These are phyloP conservation scores for Alcis repandata DNA, from an alignment of 2,888 invertebrate genomes.

Conservation along the genomic window DNA sequence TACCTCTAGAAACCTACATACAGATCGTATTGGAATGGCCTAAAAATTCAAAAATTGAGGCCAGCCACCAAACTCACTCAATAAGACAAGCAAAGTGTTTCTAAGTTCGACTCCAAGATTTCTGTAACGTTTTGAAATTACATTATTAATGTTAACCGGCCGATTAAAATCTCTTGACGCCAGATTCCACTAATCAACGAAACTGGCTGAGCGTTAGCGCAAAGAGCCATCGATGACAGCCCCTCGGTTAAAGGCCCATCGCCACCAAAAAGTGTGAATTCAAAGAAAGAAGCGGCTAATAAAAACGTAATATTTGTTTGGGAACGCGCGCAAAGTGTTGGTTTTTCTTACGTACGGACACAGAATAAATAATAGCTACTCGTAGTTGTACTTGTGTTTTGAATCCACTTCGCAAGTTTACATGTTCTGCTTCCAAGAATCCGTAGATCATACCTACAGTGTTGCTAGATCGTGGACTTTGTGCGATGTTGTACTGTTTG, in stretches of 20 bases:
- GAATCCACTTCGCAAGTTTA: slow-evolving; percentile 18
- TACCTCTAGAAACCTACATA: too few relatives aligned
- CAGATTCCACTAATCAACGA: background rate
- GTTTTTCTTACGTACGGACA: background rate
- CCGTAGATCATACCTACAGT: slow-evolving; percentile 21
- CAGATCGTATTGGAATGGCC: too few relatives aligned
- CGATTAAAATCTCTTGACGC: slow-evolving; percentile 7
- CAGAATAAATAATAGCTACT: background rate
- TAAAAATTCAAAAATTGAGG: too few relatives aligned
- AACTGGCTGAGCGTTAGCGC: background rate
- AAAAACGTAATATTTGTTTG: slow-evolving; percentile 29
- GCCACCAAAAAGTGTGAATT: slow-evolving; percentile 7
- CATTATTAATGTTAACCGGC: background rate
- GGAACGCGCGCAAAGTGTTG: slow-evolving; percentile 30
- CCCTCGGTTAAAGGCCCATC: background rate
- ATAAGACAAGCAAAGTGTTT: background rate
- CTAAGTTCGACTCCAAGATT: background rate
- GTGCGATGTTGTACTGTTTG: background rate
- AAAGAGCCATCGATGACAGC: slow-evolving; percentile 13
- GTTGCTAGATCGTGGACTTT: slow-evolving; percentile 20
- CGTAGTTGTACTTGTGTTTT: slow-evolving; percentile 15
- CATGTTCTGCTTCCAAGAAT: slow-evolving; percentile 21
- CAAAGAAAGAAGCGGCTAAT: slow-evolving; percentile 20
- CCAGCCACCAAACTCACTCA: too few relatives aligned
- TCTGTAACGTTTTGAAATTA: background rate